Evolutionary conservation across 2,888 invertebrate genomes (phyloP).

Genomic region (Sericinus montela): DNA sequence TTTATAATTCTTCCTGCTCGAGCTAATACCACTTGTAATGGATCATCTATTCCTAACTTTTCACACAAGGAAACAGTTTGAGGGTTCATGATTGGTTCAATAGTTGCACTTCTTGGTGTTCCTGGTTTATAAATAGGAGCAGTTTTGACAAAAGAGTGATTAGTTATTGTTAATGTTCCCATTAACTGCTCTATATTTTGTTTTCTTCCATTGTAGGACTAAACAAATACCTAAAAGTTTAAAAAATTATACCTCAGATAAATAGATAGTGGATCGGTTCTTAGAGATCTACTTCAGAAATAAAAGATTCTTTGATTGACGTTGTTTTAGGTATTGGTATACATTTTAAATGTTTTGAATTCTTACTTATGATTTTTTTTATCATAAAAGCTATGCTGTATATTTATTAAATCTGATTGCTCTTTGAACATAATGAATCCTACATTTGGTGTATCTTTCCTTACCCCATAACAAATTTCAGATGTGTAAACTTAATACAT

Average conservation of each 20-base stretch:
- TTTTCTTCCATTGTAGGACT: conserved; percentile 88
- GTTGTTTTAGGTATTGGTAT: no score
- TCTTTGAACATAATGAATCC: no score
- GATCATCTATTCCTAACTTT: conserved; percentile 88
- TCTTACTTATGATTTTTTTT: no score
- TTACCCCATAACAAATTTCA: no score
- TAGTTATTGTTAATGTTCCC: conserved; percentile 81
- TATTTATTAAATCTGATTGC: no score
- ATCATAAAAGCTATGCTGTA: no score
- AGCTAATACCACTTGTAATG: conserved; percentile 81
- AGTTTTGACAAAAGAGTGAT: conserved; percentile 88
- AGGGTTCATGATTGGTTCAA: conserved; percentile 80
- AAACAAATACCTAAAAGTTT: conserved; percentile 81
- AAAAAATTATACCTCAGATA: background rate
- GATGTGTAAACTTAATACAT: no score
- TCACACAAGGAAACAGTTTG: conserved; percentile 85
- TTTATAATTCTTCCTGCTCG: conserved; percentile 65
- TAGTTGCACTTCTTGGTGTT: conserved; percentile 54
- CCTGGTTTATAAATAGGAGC: conserved; percentile 80
- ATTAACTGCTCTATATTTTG: conserved; percentile 81
- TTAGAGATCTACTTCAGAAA: no score
- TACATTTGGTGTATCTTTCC: no score
- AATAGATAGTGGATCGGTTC: no score
- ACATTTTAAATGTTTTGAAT: no score
- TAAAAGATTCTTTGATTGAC: no score